Base-by-base conservation (phyloP, 2,113 vertebrate genomes). In the Athene noctua region DNA sequence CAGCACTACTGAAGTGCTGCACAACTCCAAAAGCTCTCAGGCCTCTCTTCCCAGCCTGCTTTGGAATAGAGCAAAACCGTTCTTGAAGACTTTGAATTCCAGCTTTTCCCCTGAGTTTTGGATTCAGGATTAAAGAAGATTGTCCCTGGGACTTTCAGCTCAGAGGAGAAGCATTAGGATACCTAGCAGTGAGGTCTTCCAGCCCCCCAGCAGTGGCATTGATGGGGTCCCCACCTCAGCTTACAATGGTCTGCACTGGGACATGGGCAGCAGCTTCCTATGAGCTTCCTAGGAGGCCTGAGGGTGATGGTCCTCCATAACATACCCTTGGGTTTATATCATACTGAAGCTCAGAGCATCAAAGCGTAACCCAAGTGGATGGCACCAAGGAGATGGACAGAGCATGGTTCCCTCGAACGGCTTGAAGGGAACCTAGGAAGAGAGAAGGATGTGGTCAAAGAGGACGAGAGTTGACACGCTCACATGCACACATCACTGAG, bases 231-330 rank as follows among this genome's bases (percentile, higher is more conserved):
- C 17, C 51, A 38, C 22, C 23, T 36, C 44, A 44, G 25, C 15
- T 62, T 34, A 11, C 40, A 38, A 10, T 5, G 29, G 15, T 11
- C 66, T 44, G 51, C 32, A 6, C 20, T 29, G 36, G 62, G 32
- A 55, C 19, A 13, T 3, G 52, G 57, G 21, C 9, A 38, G 44
- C 40, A 58, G 62, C 38, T 75, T 79, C 71, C 38, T 11, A 6
- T 1, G 44, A 38, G 30, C n/a, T 66, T 62, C 62, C 18, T 3
- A 21, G 46, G 34, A 36, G 42, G 40, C 32, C 29, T 21, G 42
- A 66, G 51, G 57, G 38, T 0, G 4, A 42, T 8, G 30, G 10
- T 54, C 4, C 32, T 46, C 32, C 1, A 0, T 17, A 32, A 36
- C 19, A 11, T 0, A 17, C 26, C 47, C 17, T 38, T 22, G 19